Evolutionary conservation across 2,888 invertebrate genomes (phyloP).

Genomic region (Eristalis arbustorum): DNA sequence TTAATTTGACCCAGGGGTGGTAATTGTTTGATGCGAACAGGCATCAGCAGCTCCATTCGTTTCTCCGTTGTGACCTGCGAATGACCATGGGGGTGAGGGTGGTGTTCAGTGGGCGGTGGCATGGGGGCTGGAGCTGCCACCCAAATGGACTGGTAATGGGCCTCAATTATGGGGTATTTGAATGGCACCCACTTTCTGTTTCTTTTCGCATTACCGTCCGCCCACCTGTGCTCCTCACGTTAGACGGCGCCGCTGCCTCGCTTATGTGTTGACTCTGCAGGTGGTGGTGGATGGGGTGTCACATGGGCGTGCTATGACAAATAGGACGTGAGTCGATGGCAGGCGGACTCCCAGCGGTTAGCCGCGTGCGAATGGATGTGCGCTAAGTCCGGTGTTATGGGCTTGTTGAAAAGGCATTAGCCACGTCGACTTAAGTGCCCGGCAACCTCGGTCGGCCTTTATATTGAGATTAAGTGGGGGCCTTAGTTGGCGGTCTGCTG

Average conservation of each 20-base stretch:
- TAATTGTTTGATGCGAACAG: constrained; percentile 53
- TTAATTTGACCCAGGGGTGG: constrained; percentile 63
- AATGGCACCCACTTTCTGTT: constrained; percentile 29
- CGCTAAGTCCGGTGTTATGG: constrained; percentile 2
- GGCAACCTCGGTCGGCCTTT: neutral
- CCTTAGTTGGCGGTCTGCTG: neutral
- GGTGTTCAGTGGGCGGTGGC: too few relatives aligned
- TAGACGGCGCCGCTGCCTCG: neutral
- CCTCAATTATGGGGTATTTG: constrained; percentile 30
- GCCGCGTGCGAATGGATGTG: neutral
- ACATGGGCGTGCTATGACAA: constrained; percentile 1
- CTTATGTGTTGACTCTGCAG: neutral
- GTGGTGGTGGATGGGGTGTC: neutral
- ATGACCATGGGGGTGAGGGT: constrained; percentile 26
- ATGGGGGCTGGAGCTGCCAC: neutral
- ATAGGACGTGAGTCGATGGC: constrained; percentile 1
- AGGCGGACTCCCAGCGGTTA: neutral
- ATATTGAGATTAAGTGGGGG: neutral
- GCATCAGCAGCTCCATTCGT: constrained; percentile 30
- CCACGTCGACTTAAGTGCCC: neutral
- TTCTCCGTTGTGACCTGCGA: constrained; percentile 2
- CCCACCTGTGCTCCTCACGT: constrained; percentile 18
- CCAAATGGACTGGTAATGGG: constrained; percentile 37
- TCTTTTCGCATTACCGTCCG: neutral
- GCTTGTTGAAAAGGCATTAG: constrained; percentile 5